Percentiles rank a stretch among this genome's conserved stretches.
phyloP scores from a whole-genome alignment of 2,888 invertebrate genomes.

The Dichetophora obliterata region DNA sequence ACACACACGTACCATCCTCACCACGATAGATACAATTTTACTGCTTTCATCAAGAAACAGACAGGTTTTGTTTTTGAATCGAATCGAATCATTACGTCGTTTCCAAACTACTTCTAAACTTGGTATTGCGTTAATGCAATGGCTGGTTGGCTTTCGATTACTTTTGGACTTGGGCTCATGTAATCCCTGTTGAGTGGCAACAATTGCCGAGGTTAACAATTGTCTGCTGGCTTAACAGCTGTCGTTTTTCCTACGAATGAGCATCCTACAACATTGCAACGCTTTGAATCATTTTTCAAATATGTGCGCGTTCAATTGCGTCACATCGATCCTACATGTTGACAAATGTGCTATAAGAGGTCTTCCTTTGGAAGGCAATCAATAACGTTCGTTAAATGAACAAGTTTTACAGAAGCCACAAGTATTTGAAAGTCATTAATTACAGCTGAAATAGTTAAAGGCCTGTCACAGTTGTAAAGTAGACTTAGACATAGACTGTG shows the following conservation, averaged over 20 bases:
- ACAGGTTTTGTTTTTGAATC: not conserved
- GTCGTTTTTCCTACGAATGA: not conserved
- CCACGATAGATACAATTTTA: not conserved
- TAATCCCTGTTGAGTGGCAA: conserved; percentile 10
- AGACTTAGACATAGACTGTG: no score
- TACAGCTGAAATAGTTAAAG: not conserved
- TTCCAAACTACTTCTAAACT: not conserved
- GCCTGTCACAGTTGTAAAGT: conserved; percentile 2
- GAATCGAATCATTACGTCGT: not conserved
- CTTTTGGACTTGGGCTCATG: conserved; percentile 17
- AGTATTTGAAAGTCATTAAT: no score
- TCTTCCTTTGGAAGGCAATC: conserved; percentile 9
- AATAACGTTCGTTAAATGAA: conserved; percentile 24
- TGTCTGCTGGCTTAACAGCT: not conserved
- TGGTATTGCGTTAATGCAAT: not conserved
- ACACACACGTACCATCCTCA: not conserved
- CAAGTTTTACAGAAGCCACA: no score
- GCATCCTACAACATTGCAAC: not conserved
- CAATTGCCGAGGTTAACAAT: conserved; percentile 13
- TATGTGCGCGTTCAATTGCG: not conserved
- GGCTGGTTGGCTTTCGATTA: conserved; percentile 11
- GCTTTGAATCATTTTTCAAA: not conserved
- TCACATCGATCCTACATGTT: conserved; percentile 4
- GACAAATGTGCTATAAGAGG: not conserved
- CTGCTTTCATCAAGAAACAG: not conserved